Conservation (phyloP, 2,797 vertebrate species). For the Alfaro cultratus region DNA sequence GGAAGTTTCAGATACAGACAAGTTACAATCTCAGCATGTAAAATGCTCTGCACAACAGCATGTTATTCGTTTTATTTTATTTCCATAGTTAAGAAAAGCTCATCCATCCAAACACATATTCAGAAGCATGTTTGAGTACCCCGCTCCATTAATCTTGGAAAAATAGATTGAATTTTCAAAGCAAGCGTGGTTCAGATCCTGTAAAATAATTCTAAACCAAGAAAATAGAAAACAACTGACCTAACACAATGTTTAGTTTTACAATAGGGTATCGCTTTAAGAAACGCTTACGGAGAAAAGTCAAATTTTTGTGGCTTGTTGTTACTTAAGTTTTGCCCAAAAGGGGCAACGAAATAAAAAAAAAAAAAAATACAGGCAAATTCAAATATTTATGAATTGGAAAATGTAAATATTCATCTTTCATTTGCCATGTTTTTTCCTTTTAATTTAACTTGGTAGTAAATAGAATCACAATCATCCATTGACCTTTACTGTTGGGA, state of each 20-base stretch:
- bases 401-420: too few species aligned
- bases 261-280: background rate
- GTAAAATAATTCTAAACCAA: background rate
- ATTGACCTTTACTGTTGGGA: too few species aligned
- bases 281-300: background rate
- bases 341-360: background rate
- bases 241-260: background rate
- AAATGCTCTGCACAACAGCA: background rate
- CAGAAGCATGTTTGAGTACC: background rate
- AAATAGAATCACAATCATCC: too few species aligned
- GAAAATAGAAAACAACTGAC: background rate
- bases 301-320: too few species aligned
- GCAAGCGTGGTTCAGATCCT: background rate
- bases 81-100: background rate
- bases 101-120: background rate
- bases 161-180: too few species aligned
- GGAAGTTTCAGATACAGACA: background rate
- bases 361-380: too few species aligned
- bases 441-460: too few species aligned
- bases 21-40: background rate
- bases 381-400: too few species aligned
- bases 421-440: too few species aligned
- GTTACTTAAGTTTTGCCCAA: too few species aligned
- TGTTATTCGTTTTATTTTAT: background rate
- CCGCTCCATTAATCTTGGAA: background rate